Percentiles rank a stretch among this genome's conserved stretches.
phyloP scores from a whole-genome alignment of 2,797 vertebrate genomes.

The Loriculus beryllinus region DNA sequence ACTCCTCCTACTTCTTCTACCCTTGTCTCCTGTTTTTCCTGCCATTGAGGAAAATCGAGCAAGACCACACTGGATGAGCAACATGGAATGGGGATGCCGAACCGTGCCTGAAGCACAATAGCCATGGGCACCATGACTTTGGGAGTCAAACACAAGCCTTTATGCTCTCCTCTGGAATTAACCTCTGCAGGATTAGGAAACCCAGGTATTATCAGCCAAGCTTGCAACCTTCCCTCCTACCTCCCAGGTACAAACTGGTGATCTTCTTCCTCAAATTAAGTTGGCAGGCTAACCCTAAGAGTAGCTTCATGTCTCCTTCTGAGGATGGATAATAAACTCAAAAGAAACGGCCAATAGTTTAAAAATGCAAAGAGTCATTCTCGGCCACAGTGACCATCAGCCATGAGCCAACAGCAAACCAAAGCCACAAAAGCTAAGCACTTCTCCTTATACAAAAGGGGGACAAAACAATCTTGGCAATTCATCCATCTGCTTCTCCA shows the following conservation, averaged over 20 bases:
- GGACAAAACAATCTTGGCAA: neutral
- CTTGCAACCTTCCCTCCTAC: neutral
- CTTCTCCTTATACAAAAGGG: neutral
- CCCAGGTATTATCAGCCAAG: neutral
- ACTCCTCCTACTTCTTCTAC: neutral
- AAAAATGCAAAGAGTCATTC: neutral
- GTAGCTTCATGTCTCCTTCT: neutral
- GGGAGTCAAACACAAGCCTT: neutral
- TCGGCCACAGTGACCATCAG: neutral
- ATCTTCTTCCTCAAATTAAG: neutral
- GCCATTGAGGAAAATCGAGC: neutral
- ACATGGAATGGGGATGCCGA: accelerated
- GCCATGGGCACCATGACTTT: accelerated
- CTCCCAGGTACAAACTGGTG: neutral
- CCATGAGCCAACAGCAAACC: neutral
- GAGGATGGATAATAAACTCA: neutral
- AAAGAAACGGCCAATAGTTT: accelerated
- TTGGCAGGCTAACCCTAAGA: neutral
- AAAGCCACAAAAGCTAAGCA: neutral
- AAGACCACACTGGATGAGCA: neutral
- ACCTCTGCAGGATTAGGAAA: no score
- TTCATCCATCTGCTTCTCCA: slow-evolving; percentile 20
- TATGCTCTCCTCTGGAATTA: neutral
- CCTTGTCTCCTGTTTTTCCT: neutral
- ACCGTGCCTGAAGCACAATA: neutral